A percentile compares a stretch with the other conserved stretches of the same genome.
phyloP scores from a whole-genome alignment of 2,888 invertebrate species.

The Brenthis daphne region DNA sequence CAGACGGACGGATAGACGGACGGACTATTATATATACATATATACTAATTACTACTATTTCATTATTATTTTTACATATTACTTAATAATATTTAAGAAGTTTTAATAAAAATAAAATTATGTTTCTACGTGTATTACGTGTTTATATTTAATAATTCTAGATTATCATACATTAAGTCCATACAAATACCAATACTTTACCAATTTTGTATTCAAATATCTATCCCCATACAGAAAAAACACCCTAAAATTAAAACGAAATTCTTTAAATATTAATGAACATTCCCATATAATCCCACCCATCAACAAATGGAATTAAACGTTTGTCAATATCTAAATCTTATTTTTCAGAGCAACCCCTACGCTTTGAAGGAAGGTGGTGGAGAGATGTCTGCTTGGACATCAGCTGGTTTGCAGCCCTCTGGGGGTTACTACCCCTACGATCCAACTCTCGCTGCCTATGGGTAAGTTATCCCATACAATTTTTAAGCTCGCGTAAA shows the following conservation, averaged over 20 bases:
- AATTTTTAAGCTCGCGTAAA: constrained; percentile 44
- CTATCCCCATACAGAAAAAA: neutral
- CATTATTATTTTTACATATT: too few species aligned
- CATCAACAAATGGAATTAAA: constrained; percentile 20
- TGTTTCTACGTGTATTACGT: too few species aligned
- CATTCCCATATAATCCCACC: constrained; percentile 12
- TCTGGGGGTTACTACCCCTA: constrained; percentile 96
- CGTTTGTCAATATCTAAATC: constrained; percentile 27
- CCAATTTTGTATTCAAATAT: too few species aligned
- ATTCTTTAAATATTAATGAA: constrained; percentile 17
- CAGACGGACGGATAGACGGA: too few species aligned
- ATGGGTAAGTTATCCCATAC: constrained; percentile 88
- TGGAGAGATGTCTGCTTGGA: constrained; percentile 96
- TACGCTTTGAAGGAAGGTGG: constrained; percentile 93
- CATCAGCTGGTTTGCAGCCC: constrained; percentile 93
- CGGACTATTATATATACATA: too few species aligned
- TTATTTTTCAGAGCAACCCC: constrained; percentile 91
- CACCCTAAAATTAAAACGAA: neutral
- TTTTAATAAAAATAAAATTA: too few species aligned
- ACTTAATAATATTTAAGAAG: too few species aligned
- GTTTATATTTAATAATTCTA: too few species aligned
- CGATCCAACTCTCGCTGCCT: constrained; percentile 95
- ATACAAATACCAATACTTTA: too few species aligned
- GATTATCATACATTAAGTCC: too few species aligned
- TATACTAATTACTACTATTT: too few species aligned